These are phyloP conservation scores for Mythimna albipuncta DNA, from an alignment of 2,888 invertebrate species.

Conservation along the genomic window DNA sequence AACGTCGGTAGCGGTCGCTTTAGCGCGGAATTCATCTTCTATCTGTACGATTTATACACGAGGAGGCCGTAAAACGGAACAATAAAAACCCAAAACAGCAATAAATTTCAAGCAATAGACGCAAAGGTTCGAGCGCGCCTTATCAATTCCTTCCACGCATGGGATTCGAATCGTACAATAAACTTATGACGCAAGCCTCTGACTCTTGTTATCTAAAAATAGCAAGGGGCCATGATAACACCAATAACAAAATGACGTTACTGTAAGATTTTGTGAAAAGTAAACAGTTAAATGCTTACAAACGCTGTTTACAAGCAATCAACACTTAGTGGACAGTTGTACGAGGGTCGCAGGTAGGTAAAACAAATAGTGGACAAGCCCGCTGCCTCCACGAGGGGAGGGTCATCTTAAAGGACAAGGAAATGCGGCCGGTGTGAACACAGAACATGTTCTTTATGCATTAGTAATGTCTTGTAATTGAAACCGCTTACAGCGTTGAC, in stretches of 20 bases:
- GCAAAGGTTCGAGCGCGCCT: constrained; percentile 90
- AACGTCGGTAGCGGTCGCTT: constrained; percentile 84
- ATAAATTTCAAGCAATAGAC: constrained; percentile 91
- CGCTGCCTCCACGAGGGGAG: constrained; percentile 80
- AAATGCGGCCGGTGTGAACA: constrained; percentile 81
- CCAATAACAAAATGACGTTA: constrained; percentile 48
- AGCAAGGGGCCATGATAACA: constrained; percentile 39
- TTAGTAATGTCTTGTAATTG: constrained; percentile 88
- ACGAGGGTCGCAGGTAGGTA: constrained; percentile 87
- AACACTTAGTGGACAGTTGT: constrained; percentile 88
- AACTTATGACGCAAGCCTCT: constrained; percentile 86
- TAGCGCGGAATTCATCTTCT: constrained; percentile 89
- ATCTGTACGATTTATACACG: constrained; percentile 90
- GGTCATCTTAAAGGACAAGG: constrained; percentile 87
- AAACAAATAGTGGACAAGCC: constrained; percentile 87
- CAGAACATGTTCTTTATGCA: constrained; percentile 87
- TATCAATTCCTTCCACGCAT: constrained; percentile 90
- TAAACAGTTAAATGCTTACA: constrained; percentile 71
- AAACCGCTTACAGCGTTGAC: constrained; percentile 84
- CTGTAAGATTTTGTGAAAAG: constrained; percentile 64
- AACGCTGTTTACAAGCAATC: constrained; percentile 88
- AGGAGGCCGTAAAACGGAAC: constrained; percentile 91
- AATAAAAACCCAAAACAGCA: constrained; percentile 91
- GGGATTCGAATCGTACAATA: constrained; percentile 86
- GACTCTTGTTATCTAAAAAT: constrained; percentile 61